These are phyloP conservation scores for Sprattus sprattus DNA, from an alignment of 2,113 vertebrate species.

Conservation along the genomic window DNA sequence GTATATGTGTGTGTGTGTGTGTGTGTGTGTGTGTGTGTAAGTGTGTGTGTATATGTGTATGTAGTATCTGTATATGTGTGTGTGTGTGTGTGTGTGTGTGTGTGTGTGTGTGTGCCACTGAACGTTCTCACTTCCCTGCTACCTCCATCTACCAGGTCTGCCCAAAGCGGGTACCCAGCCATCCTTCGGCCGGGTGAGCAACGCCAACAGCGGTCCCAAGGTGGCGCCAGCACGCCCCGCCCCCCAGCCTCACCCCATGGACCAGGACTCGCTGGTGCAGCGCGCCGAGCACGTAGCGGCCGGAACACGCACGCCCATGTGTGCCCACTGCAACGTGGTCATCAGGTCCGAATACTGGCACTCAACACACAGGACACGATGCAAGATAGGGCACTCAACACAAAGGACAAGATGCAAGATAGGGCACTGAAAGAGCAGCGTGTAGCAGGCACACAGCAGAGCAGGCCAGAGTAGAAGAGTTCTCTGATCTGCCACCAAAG, in stretches of 20 bases:
- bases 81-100: conserved; percentile 1
- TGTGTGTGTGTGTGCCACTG: not conserved
- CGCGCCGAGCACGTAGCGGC: conserved; percentile 93
- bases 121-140: conserved; percentile 18
- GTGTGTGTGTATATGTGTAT: not conserved
- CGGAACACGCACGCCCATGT: conserved; percentile 92
- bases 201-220: conserved; percentile 35
- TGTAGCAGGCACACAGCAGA: too few species aligned
- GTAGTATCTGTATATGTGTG: not conserved
- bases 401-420: too few species aligned
- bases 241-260: conserved; percentile 70
- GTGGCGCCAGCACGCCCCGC: conserved; percentile 56
- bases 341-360: conserved; percentile 77
- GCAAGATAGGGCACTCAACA: too few species aligned
- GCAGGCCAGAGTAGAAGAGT: too few species aligned
- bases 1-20: not conserved
- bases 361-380: too few species aligned
- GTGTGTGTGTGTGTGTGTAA: not conserved
- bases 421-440: too few species aligned
- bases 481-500: too few species aligned
- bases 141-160: conserved; percentile 51
- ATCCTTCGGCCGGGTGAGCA: conserved; percentile 75
- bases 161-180: conserved; percentile 61
- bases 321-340: conserved; percentile 85
- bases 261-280: conserved; percentile 87